Percentiles rank a stretch among this genome's conserved stretches.
These are phyloP conservation scores for Anoplius nigerrimus DNA, from an alignment of 2,888 invertebrate genomes.

Conservation along the genomic window DNA sequence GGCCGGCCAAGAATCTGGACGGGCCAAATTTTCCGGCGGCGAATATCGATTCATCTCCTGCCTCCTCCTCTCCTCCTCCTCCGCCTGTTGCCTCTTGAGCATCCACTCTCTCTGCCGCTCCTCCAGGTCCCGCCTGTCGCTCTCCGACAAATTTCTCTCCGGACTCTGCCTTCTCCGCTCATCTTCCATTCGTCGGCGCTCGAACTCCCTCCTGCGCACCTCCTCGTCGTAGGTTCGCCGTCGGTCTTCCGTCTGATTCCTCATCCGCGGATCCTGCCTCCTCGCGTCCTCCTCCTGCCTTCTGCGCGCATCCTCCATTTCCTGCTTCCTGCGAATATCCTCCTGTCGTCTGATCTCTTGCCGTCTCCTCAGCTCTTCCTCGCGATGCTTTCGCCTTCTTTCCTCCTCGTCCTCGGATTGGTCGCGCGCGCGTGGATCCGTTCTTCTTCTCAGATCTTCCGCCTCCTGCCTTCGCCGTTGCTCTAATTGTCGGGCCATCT, in stretches of 20 bases:
- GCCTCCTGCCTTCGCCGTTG: slow-evolving; percentile 5
- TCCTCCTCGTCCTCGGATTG: slow-evolving; percentile 4
- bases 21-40: slow-evolving; percentile 30
- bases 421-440: slow-evolving; percentile 5
- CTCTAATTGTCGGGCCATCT: background rate
- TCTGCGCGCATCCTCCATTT: slow-evolving; percentile 26
- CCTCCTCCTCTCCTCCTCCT: slow-evolving; percentile 38
- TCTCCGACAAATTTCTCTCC: background rate
- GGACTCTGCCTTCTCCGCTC: slow-evolving; percentile 20
- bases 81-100: slow-evolving; percentile 30
- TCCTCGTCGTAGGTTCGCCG: slow-evolving; percentile 11
- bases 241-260: slow-evolving; percentile 16
- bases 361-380: slow-evolving; percentile 17
- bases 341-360: slow-evolving; percentile 6
- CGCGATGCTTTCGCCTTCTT: slow-evolving; percentile 11
- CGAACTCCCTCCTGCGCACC: slow-evolving; percentile 17
- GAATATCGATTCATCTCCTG: slow-evolving; percentile 22
- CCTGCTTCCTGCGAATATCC: slow-evolving; percentile 13
- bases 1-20: background rate
- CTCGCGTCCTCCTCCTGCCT: slow-evolving; percentile 13
- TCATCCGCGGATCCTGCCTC: background rate
- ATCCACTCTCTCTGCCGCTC: slow-evolving; percentile 34
- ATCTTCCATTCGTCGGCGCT: slow-evolving; percentile 35
- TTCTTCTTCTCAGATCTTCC: slow-evolving; percentile 13
- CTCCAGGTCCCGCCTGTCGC: slow-evolving; percentile 12